phyloP scores from a whole-genome alignment of 2,113 vertebrate genomes.

The Arenaria interpres region DNA sequence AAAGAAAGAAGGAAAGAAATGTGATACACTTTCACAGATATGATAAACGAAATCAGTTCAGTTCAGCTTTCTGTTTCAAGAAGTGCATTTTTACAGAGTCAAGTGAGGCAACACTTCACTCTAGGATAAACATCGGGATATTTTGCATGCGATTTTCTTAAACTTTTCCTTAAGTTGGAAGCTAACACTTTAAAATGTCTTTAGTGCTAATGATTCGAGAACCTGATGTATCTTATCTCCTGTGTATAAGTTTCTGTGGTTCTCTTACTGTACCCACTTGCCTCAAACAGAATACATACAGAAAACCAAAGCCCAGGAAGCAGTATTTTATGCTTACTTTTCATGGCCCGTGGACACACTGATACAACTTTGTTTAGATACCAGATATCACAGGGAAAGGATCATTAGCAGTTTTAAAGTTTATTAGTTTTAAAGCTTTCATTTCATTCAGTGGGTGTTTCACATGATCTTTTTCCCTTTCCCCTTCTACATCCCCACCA shows the following conservation, averaged over 20 bases:
- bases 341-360: neutral
- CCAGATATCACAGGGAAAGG: neutral
- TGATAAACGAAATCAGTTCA: neutral
- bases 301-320: neutral
- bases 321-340: neutral
- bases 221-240: neutral
- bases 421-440: neutral
- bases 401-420: neutral
- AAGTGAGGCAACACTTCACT: slow-evolving; percentile 22
- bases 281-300: neutral
- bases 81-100: slow-evolving; percentile 16
- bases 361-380: neutral
- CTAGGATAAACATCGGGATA: neutral
- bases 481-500: neutral
- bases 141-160: neutral
- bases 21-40: neutral
- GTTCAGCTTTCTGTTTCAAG: neutral
- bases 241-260: neutral
- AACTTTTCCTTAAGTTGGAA: neutral
- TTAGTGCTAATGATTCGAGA: neutral
- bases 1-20: neutral
- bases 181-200: neutral
- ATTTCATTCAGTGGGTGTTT: neutral
- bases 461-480: neutral
- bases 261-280: neutral